A percentile compares a stretch with the other conserved stretches of the same genome.
phyloP scores from a whole-genome alignment of 2,888 invertebrate species.

The Agonopterix arenella region DNA sequence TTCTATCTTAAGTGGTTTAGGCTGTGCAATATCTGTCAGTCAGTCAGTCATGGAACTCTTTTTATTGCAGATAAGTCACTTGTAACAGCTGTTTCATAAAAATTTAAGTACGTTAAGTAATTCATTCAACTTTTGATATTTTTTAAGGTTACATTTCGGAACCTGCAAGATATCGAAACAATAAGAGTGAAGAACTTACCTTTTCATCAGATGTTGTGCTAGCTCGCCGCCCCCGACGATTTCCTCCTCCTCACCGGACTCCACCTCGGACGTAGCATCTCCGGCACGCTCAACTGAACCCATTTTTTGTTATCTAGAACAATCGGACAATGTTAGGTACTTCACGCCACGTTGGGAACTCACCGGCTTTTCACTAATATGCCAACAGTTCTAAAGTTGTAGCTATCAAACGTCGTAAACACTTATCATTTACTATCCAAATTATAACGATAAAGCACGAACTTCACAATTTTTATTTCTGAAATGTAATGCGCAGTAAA shows the following conservation, averaged over 20 bases:
- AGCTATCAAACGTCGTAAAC: conserved; percentile 10
- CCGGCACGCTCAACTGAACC: conserved; percentile 81
- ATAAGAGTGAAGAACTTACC: conserved; percentile 33
- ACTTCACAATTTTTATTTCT: conserved; percentile 23
- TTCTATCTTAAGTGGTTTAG: no score
- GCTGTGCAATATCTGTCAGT: no score
- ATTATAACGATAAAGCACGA: conserved; percentile 10
- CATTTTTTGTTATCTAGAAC: conserved; percentile 69
- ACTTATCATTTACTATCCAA: conserved; percentile 8
- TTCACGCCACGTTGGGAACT: conserved; percentile 58
- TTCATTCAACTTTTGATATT: no score
- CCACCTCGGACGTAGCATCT: conserved; percentile 80
- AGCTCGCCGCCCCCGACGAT: conserved; percentile 71
- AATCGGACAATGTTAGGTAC: conserved; percentile 26
- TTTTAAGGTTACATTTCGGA: no score
- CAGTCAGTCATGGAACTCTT: no score
- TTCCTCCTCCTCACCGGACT: conserved; percentile 81
- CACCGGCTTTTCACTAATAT: conserved; percentile 33
- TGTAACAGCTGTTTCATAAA: no score
- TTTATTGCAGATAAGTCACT: no score
- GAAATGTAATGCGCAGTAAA: conserved; percentile 71
- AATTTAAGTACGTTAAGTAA: no score
- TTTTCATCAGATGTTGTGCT: conserved; percentile 61
- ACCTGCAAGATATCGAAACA: background rate
- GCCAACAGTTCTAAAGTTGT: conserved; percentile 12